A percentile compares a stretch with the other conserved stretches of the same genome.
Evolutionary conservation across 2,113 vertebrate species (phyloP).

Genomic region (Orycteropus afer): DNA sequence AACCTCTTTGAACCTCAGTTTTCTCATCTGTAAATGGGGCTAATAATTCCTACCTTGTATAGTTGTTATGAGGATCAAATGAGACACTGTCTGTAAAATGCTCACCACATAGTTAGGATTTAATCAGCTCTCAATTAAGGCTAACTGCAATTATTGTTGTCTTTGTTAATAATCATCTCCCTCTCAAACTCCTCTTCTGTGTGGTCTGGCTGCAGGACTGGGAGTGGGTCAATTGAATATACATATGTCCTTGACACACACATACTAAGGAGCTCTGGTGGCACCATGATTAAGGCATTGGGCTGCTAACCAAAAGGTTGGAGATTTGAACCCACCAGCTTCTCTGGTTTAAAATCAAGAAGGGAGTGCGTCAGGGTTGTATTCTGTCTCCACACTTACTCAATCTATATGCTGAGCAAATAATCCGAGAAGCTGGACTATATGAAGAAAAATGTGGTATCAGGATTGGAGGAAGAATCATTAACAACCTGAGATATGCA

Average conservation of each 20-base stretch:
- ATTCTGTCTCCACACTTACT: too few species aligned
- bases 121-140: conserved; percentile 52
- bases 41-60: conserved; percentile 48
- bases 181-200: not conserved
- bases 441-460: too few species aligned
- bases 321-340: too few species aligned
- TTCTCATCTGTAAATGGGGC: conserved; percentile 54
- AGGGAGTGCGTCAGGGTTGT: too few species aligned
- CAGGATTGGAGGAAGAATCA: too few species aligned
- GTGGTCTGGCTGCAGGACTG: conserved; percentile 21
- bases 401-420: too few species aligned
- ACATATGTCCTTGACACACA: not conserved
- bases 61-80: conserved; percentile 45
- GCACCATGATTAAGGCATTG: too few species aligned
- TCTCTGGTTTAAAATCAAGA: too few species aligned
- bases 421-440: too few species aligned
- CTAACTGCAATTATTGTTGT: conserved; percentile 72
- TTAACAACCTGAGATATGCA: too few species aligned
- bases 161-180: conserved; percentile 63
- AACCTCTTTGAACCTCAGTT: conserved; percentile 59
- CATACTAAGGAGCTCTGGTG: too few species aligned
- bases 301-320: too few species aligned
- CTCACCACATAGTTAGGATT: conserved; percentile 54
- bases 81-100: conserved; percentile 65
- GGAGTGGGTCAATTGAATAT: not conserved